Evolutionary conservation across 2,888 invertebrate genomes (phyloP).

Genomic region (Neocrepidodera transversa): DNA sequence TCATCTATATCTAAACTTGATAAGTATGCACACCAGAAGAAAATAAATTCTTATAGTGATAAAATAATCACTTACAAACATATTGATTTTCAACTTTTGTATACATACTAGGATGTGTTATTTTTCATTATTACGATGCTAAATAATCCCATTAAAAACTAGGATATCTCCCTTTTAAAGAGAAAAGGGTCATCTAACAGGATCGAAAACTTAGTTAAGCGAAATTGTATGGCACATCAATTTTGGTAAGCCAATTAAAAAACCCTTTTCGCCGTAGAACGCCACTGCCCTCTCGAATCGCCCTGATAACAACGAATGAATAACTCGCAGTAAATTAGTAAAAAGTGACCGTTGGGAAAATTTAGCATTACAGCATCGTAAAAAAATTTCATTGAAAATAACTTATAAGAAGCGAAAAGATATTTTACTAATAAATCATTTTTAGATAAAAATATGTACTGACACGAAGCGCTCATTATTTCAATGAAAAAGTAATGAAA

Average conservation of each 20-base stretch:
- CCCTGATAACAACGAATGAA: constrained; percentile 2
- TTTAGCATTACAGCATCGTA: background rate
- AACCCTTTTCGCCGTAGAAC: constrained; percentile 19
- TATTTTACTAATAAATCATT: no score
- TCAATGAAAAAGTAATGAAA: background rate
- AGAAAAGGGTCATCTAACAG: constrained; percentile 17
- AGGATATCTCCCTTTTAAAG: constrained; percentile 10
- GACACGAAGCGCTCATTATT: background rate
- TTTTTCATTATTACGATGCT: no score
- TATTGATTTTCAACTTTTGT: no score
- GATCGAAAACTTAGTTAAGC: constrained; percentile 26
- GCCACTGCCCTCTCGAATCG: constrained; percentile 21
- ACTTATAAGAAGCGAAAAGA: no score
- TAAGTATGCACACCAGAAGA: no score
- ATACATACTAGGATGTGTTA: no score
- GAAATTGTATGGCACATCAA: constrained; percentile 23
- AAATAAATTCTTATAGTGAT: no score
- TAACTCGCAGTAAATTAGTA: constrained; percentile 16
- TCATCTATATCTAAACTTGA: no score
- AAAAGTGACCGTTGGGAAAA: constrained; percentile 14
- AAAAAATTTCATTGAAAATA: no score
- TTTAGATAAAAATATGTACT: no score
- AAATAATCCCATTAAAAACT: constrained; percentile 20
- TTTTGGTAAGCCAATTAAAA: constrained; percentile 27
- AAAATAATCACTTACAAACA: no score